Evolutionary conservation across 2,113 vertebrate genomes (phyloP), one percentile per base, ranked within the genome.

Genomic region (Galeopterus variegatus): DNA sequence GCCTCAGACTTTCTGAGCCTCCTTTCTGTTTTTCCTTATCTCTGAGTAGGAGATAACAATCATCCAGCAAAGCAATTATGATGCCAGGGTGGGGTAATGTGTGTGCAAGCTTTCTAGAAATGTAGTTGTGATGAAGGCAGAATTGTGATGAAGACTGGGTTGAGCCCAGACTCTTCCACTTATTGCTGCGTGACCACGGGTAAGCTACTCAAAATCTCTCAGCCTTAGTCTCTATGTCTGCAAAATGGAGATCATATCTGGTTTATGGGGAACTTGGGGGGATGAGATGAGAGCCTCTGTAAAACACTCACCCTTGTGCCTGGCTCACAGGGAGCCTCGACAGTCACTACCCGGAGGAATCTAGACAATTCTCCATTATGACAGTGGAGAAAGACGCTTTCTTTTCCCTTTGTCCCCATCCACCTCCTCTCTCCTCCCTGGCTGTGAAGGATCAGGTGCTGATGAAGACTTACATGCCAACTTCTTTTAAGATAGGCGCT

Each of bases 401-500:
- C 76, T 41, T 76, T 85, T 75, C 24, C 36, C 52, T 65, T 69
- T 89, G 28, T n/a, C 12, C 12, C 11, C 15, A 3, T 88, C 33
- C 24, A 19, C 5, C 77, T 69, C 24, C 23, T 70, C 1, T 73
- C 31, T 87, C 70, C 45, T 45, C 52, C 21, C 56, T 52, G 52
- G 56, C 58, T 80, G 9, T 41, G 52, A 70, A 70, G 45, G 14
- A 90, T 86, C 64, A 81, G n/a, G 5, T 72, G 58, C 12, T 26
- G 75, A 72, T 87, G 56, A 89, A 79, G 81, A 99, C 99, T 97
- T 99, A 99, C 99, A 99, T 99, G 98, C 99, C 99, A 97, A 99
- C 99, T 95, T 99, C 99, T 97, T 98, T 98, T 65, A 99, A 99
- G 69, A 99, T 98, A 10, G 99, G 99, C 0, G 99, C 99, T 36